These are phyloP conservation scores for Parnassius smintheus DNA, from an alignment of 2,888 invertebrate genomes.

Conservation along the genomic window DNA sequence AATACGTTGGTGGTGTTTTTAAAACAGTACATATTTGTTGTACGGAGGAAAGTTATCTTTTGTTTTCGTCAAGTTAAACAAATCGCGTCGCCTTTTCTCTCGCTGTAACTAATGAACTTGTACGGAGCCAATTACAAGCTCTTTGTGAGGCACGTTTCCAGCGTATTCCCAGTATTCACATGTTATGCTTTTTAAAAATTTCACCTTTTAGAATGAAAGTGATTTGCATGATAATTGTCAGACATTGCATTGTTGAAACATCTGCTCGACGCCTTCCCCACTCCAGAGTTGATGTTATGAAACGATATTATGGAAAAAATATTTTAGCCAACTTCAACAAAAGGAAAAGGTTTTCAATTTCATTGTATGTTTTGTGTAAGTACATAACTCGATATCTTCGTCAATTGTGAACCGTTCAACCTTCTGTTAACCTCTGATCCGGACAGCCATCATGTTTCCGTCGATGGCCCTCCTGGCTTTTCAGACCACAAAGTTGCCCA, in stretches of 20 bases:
- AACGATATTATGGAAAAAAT: neutral
- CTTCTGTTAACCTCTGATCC: too few relatives aligned
- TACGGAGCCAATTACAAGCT: constrained; percentile 57
- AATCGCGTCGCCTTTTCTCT: constrained; percentile 60
- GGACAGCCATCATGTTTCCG: too few relatives aligned
- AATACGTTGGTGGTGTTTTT: constrained; percentile 34
- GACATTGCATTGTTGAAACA: neutral
- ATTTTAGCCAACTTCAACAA: too few relatives aligned
- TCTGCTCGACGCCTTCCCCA: neutral
- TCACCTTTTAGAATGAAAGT: constrained; percentile 45
- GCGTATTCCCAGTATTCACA: constrained; percentile 46
- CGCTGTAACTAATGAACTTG: constrained; percentile 66
- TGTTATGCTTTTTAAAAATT: constrained; percentile 60
- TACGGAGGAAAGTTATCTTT: constrained; percentile 64
- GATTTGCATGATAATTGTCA: constrained; percentile 38
- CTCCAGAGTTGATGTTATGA: neutral
- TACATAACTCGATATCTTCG: too few relatives aligned
- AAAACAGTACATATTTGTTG: constrained; percentile 48
- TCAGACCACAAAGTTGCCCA: too few relatives aligned
- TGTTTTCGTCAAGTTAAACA: constrained; percentile 65
- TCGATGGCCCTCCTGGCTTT: too few relatives aligned
- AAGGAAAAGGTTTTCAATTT: too few relatives aligned
- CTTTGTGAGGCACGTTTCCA: constrained; percentile 54
- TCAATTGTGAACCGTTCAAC: too few relatives aligned
- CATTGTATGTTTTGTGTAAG: too few relatives aligned